Evolutionary conservation across 2,888 invertebrate species (phyloP).

Genomic region (Amphiduros pacificus): DNA sequence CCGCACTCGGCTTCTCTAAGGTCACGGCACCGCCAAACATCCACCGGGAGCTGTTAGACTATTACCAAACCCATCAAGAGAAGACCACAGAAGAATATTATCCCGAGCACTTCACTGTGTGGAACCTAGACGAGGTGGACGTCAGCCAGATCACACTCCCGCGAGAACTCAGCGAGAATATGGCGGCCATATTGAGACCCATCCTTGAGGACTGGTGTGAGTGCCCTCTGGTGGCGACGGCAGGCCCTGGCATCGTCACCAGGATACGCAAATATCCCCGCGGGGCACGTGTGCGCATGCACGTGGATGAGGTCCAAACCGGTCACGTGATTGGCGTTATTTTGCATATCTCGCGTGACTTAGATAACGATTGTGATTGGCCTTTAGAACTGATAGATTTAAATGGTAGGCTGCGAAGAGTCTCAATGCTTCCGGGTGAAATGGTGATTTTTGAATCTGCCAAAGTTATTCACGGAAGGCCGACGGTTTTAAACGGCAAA

Average conservation of each 20-base stretch:
- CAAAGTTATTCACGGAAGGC: not conserved
- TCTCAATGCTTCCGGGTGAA: not conserved
- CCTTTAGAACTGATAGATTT: constrained; percentile 5
- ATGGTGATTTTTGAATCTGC: constrained; percentile 5
- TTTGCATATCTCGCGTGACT: not conserved
- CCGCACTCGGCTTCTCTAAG: not conserved
- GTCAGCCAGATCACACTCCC: not conserved
- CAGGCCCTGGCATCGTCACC: not conserved
- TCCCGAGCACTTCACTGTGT: not conserved
- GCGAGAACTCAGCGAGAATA: not conserved
- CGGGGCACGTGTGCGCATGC: not conserved
- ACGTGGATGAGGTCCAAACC: not conserved
- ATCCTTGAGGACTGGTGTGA: constrained; percentile 4
- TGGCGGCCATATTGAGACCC: not conserved
- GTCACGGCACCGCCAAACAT: not conserved
- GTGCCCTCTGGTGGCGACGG: not conserved
- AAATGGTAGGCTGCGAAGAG: not conserved
- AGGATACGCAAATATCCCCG: not conserved
- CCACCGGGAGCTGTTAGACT: not conserved
- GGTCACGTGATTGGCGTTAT: not conserved
- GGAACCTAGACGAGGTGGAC: not conserved
- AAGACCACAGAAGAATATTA: not conserved
- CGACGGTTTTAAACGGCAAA: not conserved
- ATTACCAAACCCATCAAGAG: not conserved
- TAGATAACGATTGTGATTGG: not conserved